Conservation (phyloP, 2,797 vertebrate species). For the Paratrypauchen microcephalus region DNA sequence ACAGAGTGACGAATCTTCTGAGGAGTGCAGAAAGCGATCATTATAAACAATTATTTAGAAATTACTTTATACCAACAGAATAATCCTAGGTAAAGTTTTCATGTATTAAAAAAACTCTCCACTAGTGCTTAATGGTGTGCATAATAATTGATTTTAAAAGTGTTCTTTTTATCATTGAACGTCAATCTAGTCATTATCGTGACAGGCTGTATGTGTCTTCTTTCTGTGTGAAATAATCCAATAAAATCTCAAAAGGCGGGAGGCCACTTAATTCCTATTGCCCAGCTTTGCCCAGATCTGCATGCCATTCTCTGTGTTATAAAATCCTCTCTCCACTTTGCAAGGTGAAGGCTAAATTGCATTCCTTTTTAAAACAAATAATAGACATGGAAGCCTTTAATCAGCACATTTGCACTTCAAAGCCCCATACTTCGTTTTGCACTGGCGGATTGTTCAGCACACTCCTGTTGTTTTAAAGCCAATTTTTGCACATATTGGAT, state of each 20-base stretch:
- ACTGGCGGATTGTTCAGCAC: slow-evolving; percentile 8
- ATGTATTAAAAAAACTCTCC: too few relatives aligned
- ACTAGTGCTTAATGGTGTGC: too few relatives aligned
- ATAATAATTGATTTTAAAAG: too few relatives aligned
- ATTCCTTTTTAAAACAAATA: slow-evolving; percentile 10
- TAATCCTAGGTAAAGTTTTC: too few relatives aligned
- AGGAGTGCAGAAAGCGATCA: too few relatives aligned
- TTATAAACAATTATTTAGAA: too few relatives aligned
- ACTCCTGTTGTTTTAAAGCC: slow-evolving; percentile 32
- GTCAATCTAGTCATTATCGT: too few relatives aligned
- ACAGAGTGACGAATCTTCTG: too few relatives aligned
- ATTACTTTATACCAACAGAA: too few relatives aligned
- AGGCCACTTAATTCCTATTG: slow-evolving; percentile 32
- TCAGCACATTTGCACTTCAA: slow-evolving; percentile 7
- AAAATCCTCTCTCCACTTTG: slow-evolving; percentile 19
- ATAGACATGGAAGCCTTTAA: background rate
- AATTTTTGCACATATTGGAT: slow-evolving; percentile 43
- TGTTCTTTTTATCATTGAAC: too few relatives aligned
- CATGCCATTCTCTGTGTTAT: slow-evolving; percentile 29
- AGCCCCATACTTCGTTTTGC: background rate
- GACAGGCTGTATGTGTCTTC: background rate
- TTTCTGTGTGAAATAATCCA: slow-evolving; percentile 22
- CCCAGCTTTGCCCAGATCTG: slow-evolving; percentile 25
- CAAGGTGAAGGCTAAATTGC: slow-evolving; percentile 12
- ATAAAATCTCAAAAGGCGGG: slow-evolving; percentile 5